Percentiles rank a stretch among this genome's conserved stretches.
These are phyloP conservation scores for Centropus bengalensis DNA, from an alignment of 2,113 vertebrate species.

Conservation along the genomic window DNA sequence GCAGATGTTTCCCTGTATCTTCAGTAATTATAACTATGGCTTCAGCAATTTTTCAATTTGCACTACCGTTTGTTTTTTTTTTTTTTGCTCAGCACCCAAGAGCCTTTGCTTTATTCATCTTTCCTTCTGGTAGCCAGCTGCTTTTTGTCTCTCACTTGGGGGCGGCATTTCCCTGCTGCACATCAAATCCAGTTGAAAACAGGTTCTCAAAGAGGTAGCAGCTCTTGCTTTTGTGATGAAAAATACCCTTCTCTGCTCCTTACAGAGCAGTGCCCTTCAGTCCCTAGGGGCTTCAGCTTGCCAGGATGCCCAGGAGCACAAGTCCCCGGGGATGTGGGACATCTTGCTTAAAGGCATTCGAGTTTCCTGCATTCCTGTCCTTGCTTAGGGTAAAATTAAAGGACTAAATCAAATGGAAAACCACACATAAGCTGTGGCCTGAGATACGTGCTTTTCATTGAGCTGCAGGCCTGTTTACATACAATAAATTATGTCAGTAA, in stretches of 20 bases:
- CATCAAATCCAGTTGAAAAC: not conserved
- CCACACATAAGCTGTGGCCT: not conserved
- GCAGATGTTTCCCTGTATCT: not conserved
- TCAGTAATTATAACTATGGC: not conserved
- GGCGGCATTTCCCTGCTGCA: conserved; percentile 46
- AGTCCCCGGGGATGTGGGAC: not conserved
- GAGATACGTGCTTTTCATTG: not conserved
- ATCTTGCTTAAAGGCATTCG: not conserved
- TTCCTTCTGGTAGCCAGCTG: not conserved
- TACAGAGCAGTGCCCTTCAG: not conserved
- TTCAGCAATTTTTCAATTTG: conserved; percentile 16
- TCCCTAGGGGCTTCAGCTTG: not conserved
- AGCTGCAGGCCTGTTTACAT: not conserved
- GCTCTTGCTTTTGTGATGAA: not conserved
- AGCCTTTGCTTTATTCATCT: not conserved
- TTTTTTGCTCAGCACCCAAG: not conserved
- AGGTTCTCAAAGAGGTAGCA: not conserved
- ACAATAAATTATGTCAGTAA: not conserved
- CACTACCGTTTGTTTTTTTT: not conserved
- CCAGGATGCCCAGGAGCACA: not conserved
- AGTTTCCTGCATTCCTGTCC: not conserved
- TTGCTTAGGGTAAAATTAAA: not conserved
- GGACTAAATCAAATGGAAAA: not conserved
- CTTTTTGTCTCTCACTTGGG: conserved; percentile 46
- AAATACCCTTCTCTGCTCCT: not conserved